Conservation (phyloP, 2,113 vertebrate species). For the Istiophorus platypterus region DNA sequence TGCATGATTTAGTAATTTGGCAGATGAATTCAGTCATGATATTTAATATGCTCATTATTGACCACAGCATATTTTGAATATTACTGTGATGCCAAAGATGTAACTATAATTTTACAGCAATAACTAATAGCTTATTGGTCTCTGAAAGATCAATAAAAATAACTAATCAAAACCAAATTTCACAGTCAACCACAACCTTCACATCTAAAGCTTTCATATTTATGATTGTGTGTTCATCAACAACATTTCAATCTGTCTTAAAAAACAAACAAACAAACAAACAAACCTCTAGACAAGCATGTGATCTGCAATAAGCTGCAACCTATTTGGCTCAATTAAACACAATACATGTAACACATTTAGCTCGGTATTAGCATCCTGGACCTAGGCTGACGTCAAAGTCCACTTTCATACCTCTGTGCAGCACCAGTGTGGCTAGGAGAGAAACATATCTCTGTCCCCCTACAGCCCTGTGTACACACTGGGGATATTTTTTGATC, state of each 20-base stretch:
- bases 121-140: not conserved
- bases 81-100: not conserved
- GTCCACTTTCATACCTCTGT: conserved; percentile 1
- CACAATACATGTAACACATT: not conserved
- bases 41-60: not conserved
- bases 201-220: not conserved
- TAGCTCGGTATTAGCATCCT: not conserved
- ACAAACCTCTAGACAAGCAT: not conserved
- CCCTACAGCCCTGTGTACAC: not conserved
- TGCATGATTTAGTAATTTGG: not conserved
- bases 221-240: not conserved
- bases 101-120: not conserved
- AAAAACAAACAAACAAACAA: not conserved
- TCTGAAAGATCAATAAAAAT: not conserved
- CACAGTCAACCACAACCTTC: not conserved
- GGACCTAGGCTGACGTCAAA: not conserved
- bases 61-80: not conserved
- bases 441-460: not conserved
- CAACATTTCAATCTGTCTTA: not conserved
- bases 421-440: not conserved
- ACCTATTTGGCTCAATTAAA: not conserved
- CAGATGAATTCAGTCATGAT: not conserved
- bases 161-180: not conserved
- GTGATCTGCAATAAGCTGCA: not conserved
- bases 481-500: not conserved